Base-by-base conservation (phyloP, 30 jellyfish, hydroid and myxozoan genomes). In the Haliclystus octoradiatus region DNA sequence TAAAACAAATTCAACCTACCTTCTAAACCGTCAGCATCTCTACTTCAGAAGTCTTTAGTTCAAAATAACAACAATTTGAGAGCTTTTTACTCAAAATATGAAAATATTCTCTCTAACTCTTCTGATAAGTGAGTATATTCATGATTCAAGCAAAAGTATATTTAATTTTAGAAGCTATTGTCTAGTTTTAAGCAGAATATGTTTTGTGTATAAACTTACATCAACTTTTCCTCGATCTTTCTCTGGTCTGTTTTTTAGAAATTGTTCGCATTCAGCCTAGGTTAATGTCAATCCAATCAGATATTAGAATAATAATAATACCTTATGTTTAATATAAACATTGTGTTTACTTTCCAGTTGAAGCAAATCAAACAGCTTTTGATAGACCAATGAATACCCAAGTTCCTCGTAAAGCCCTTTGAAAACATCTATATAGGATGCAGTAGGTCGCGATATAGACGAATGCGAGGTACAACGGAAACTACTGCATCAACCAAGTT, bases 11-110 rank as follows among this genome's bases (percentile, higher is more conserved):
- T n/a, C n/a, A n/a, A n/a, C n/a, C n/a, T n/a, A n/a, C n/a, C n/a
- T n/a, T n/a, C n/a, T n/a, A n/a, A 24, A 30, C 76, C 1, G 3
- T 66, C 65, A 2, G 68, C 65, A 66, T 4, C 35, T 31, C 57
- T 40, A 19, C 57, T 5, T 40, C 57, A 40, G 9, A 40, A 5
- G 57, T 19, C 57, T 5, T 40, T 19, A 40, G 57, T 19, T 40
- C 14, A 9, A 40, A 40, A 19, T 19, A 40, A 5, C 57, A 40
- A n/a, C n/a, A n/a, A n/a, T n/a, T n/a, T n/a, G n/a, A n/a, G n/a
- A 40, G 57, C 57, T 9, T 40, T 5, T 40, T 9, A 9, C 19
- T 40, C 9, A 40, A 40, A 40, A 5, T 9, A 40, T 19, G 9
- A 19, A 40, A 40, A 19, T 19, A 40, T 5, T 19, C 9, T 40